Percentiles rank a stretch among this genome's conserved stretches.
phyloP scores from a whole-genome alignment of 2,888 invertebrate genomes.

The Morpho deidamia region DNA sequence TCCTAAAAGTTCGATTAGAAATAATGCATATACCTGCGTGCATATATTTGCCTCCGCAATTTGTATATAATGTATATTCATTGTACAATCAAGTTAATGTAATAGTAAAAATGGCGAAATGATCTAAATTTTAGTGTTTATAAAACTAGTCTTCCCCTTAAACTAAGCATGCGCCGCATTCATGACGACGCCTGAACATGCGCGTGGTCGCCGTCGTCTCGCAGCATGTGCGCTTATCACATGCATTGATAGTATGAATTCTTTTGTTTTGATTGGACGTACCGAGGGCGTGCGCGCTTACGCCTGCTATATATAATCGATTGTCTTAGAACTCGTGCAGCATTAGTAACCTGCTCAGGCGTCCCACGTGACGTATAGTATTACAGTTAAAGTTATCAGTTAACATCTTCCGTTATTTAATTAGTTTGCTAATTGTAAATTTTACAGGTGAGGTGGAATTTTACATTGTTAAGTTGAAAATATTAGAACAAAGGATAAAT shows the following conservation, averaged over 20 bases:
- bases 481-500: neutral
- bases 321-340: slow-evolving; percentile 30
- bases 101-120: no score
- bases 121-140: neutral
- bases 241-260: slow-evolving; percentile 30
- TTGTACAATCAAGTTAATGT: no score
- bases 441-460: neutral
- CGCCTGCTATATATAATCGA: slow-evolving; percentile 54
- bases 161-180: slow-evolving; percentile 50
- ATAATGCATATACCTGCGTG: no score
- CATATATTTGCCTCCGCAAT: no score
- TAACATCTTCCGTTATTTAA: slow-evolving; percentile 15
- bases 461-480: neutral
- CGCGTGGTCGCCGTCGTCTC: slow-evolving; percentile 55
- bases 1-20: no score
- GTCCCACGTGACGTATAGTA: slow-evolving; percentile 37
- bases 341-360: slow-evolving; percentile 44
- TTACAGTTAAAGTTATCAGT: slow-evolving; percentile 14
- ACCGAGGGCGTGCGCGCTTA: slow-evolving; percentile 61
- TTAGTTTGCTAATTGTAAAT: slow-evolving; percentile 19
- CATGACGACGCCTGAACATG: slow-evolving; percentile 42
- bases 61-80: no score
- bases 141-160: slow-evolving; percentile 43
- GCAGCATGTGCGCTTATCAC: slow-evolving; percentile 44
- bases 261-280: slow-evolving; percentile 58